Percentiles rank a stretch among this genome's conserved stretches.
These are phyloP conservation scores for Littorina saxatilis DNA, from an alignment of 1,140 invertebrate genomes.

Conservation along the genomic window DNA sequence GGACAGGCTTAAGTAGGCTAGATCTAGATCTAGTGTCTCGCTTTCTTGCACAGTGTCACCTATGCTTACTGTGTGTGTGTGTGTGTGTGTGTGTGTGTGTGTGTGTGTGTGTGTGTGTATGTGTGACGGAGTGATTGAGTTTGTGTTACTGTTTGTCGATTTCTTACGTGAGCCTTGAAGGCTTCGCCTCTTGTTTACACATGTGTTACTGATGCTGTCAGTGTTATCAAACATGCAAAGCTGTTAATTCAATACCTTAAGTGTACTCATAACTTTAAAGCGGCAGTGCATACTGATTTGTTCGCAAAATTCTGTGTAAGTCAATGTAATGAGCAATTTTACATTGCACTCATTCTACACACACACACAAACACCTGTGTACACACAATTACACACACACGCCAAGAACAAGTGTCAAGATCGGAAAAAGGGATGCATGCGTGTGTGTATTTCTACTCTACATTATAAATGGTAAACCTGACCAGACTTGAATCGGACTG, in stretches of 20 bases:
- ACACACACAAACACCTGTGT: too few relatives aligned
- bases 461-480: background rate
- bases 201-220: too few relatives aligned
- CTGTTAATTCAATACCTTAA: background rate
- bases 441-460: conserved; percentile 58
- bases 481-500: background rate
- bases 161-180: too few relatives aligned
- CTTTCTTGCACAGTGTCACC: too few relatives aligned
- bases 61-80: too few relatives aligned
- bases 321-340: conserved; percentile 77
- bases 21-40: too few relatives aligned
- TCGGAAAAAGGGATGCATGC: background rate
- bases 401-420: background rate
- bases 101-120: background rate
- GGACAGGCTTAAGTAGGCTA: too few relatives aligned
- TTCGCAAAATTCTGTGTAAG: conserved; percentile 86
- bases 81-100: background rate
- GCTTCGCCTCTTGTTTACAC: too few relatives aligned
- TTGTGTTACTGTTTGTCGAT: too few relatives aligned
- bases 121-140: too few relatives aligned
- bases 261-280: background rate
- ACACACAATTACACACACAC: background rate
- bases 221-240: background rate
- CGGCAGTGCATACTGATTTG: background rate
- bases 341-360: background rate